Conservation (phyloP, 2,113 vertebrate species). For the Oryzias javanicus region DNA sequence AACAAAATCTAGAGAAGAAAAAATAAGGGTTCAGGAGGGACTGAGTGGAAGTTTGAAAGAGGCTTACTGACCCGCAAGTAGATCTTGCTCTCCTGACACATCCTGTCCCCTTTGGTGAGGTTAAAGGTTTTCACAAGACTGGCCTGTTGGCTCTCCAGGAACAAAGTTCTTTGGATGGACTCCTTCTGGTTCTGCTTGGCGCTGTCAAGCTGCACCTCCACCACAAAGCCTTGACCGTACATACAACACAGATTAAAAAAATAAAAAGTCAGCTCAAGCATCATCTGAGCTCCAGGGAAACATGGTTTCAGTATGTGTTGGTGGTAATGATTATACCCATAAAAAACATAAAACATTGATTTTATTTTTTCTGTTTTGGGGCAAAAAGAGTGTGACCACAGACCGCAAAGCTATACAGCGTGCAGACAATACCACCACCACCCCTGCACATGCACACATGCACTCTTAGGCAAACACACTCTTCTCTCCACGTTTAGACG, state of each 20-base stretch:
- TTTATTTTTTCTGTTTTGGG: too few relatives aligned
- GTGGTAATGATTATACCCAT: too few relatives aligned
- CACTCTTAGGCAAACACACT: constrained; percentile 46
- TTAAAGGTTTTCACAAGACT: constrained; percentile 69
- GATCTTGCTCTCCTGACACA: constrained; percentile 81
- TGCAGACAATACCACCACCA: constrained; percentile 32
- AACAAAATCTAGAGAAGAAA: neutral
- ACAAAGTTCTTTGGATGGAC: constrained; percentile 80
- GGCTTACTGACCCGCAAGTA: constrained; percentile 81
- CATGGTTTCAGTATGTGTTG: too few relatives aligned
- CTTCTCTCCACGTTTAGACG: constrained; percentile 50
- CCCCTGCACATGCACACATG: constrained; percentile 40
- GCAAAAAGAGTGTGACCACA: neutral
- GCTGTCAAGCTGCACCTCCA: constrained; percentile 86
- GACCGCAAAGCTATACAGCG: constrained; percentile 21
- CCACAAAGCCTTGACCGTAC: constrained; percentile 75
- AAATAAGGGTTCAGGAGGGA: neutral
- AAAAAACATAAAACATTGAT: too few relatives aligned
- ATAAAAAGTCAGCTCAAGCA: neutral
- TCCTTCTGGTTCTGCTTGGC: constrained; percentile 84
- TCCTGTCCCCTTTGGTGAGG: constrained; percentile 73
- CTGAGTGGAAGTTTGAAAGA: neutral
- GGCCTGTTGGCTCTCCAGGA: constrained; percentile 79
- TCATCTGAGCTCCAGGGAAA: neutral
- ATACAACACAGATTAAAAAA: neutral